A percentile compares a stretch with the other conserved stretches of the same genome.
phyloP scores from a whole-genome alignment of 2,113 vertebrate species.

The Scartelaos histophorus region DNA sequence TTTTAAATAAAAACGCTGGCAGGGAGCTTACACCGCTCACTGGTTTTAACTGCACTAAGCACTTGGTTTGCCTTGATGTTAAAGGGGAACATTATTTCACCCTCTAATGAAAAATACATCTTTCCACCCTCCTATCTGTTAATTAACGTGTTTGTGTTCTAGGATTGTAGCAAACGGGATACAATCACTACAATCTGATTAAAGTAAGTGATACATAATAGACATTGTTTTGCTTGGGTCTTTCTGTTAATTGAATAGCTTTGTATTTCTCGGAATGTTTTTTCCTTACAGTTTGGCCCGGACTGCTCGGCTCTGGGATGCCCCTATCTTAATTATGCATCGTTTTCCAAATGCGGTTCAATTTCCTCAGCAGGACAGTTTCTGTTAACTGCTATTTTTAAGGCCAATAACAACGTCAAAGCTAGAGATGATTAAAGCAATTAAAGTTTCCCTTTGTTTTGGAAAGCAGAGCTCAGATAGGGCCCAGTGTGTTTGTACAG shows the following conservation, averaged over 20 bases:
- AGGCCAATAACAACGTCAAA: slow-evolving; percentile 89
- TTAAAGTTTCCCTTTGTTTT: slow-evolving; percentile 98
- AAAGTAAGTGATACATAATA: slow-evolving; percentile 81
- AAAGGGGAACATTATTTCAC: slow-evolving; percentile 74
- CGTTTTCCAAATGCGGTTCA: slow-evolving; percentile 81
- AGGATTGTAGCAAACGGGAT: slow-evolving; percentile 73
- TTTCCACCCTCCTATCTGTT: slow-evolving; percentile 78
- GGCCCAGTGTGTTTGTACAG: slow-evolving; percentile 84
- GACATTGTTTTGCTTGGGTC: slow-evolving; percentile 78
- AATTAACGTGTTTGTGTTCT: slow-evolving; percentile 78
- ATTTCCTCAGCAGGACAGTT: slow-evolving; percentile 86
- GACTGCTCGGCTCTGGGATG: slow-evolving; percentile 64
- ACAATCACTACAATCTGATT: slow-evolving; percentile 79
- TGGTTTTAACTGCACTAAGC: slow-evolving; percentile 70
- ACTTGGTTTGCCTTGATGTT: slow-evolving; percentile 76
- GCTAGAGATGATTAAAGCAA: slow-evolving; percentile 95
- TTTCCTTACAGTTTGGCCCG: slow-evolving; percentile 65
- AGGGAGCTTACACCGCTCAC: slow-evolving; percentile 73
- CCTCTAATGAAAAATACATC: slow-evolving; percentile 76
- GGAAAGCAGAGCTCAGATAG: slow-evolving; percentile 81
- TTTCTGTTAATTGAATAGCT: slow-evolving; percentile 82
- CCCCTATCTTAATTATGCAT: slow-evolving; percentile 83
- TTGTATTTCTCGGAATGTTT: slow-evolving; percentile 76
- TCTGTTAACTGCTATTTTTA: slow-evolving; percentile 91
- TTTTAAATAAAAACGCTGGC: slow-evolving; percentile 79